Conservation (phyloP, 2,888 invertebrate species). For the Drosophila leonis region DNA sequence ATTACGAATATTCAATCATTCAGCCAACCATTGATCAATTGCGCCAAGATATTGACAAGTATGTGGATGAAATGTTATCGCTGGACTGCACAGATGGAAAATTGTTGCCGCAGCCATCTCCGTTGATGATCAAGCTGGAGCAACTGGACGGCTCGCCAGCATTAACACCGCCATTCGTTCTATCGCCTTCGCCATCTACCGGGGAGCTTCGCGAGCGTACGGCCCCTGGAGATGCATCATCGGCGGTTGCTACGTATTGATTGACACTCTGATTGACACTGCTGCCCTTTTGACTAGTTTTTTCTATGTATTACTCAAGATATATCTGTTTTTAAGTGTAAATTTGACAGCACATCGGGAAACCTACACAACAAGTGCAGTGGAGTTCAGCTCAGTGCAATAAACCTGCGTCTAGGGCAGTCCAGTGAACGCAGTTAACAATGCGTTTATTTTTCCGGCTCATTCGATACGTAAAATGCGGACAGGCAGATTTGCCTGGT, state of each 20-base stretch:
- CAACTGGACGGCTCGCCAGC: conserved; percentile 56
- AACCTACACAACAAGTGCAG: conserved; percentile 27
- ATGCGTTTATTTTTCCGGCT: conserved; percentile 34
- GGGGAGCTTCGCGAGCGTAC: conserved; percentile 58
- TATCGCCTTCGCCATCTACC: conserved; percentile 29
- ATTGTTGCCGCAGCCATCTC: conserved; percentile 53
- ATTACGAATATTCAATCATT: conserved; percentile 53
- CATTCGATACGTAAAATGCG: conserved; percentile 40
- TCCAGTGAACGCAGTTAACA: conserved; percentile 21
- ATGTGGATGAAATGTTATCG: conserved; percentile 58
- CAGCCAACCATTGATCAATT: conserved; percentile 59
- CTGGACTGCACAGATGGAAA: conserved; percentile 19
- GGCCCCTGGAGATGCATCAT: conserved; percentile 59
- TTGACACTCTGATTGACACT: conserved; percentile 18
- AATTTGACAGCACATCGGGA: conserved; percentile 25
- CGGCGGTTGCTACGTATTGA: conserved; percentile 42
- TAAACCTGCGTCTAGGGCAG: conserved; percentile 30
- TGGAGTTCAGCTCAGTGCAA: conserved; percentile 31
- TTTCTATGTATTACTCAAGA: conserved; percentile 17
- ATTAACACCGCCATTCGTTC: conserved; percentile 26
- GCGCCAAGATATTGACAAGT: conserved; percentile 63
- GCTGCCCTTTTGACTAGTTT: conserved; percentile 26
- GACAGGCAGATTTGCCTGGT: conserved; percentile 14
- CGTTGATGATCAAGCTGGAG: conserved; percentile 65
- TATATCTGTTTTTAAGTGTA: conserved; percentile 25